A percentile compares a stretch with the other conserved stretches of the same genome.
phyloP scores from a whole-genome alignment of 2,888 invertebrate species.

The Hirtodrosophila trivittata region DNA sequence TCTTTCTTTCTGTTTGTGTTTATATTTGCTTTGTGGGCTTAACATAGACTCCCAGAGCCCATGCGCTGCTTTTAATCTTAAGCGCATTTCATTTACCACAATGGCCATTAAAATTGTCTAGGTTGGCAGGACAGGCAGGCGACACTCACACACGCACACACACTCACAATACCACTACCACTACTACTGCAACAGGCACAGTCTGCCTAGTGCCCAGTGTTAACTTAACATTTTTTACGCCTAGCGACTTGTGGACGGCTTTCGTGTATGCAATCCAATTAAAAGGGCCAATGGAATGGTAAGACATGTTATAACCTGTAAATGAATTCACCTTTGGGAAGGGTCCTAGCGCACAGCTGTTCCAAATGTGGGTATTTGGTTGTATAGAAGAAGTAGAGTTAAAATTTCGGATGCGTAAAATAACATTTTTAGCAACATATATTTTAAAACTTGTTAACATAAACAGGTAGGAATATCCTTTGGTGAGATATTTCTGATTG shows the following conservation, averaged over 20 bases:
- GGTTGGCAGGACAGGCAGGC: constrained; percentile 41
- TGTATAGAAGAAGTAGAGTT: too few relatives aligned
- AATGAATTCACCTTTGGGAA: too few relatives aligned
- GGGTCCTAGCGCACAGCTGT: constrained; percentile 9
- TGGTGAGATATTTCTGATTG: too few relatives aligned
- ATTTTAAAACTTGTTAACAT: too few relatives aligned
- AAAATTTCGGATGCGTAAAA: too few relatives aligned
- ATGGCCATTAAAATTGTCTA: constrained; percentile 69
- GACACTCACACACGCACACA: constrained; percentile 5
- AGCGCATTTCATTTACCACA: constrained; percentile 78
- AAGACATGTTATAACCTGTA: constrained; percentile 4
- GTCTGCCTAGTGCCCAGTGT: constrained; percentile 34
- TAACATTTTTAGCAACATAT: too few relatives aligned
- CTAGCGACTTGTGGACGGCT: constrained; percentile 62
- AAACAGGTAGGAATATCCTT: too few relatives aligned
- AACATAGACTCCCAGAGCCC: constrained; percentile 56
- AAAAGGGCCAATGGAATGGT: constrained; percentile 64
- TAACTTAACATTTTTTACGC: constrained; percentile 42
- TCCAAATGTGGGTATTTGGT: too few relatives aligned
- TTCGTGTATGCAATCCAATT: constrained; percentile 72
- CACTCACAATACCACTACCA: too few relatives aligned
- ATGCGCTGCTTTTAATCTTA: constrained; percentile 69
- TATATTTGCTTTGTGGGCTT: constrained; percentile 72
- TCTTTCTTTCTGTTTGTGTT: constrained; percentile 48
- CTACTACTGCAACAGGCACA: too few relatives aligned